phyloP scores from a whole-genome alignment of 1,140 invertebrate genomes.

The Drosophila repleta region DNA sequence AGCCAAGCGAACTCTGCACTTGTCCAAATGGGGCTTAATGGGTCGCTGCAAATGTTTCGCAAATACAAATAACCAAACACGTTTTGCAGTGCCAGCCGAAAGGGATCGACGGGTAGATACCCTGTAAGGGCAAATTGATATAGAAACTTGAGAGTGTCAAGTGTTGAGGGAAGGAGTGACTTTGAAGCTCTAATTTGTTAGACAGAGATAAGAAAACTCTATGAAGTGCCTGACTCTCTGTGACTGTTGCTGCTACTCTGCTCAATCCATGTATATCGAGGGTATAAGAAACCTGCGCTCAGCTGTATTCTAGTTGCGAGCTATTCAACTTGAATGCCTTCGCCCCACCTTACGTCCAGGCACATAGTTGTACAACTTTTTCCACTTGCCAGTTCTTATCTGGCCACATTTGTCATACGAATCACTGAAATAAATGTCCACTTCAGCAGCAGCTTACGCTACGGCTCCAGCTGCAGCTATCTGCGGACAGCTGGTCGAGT shows the following conservation, averaged over 20 bases:
- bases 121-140: not conserved
- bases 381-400: conserved; percentile 57
- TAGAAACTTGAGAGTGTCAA: no score
- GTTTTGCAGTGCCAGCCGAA: no score
- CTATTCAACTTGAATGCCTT: not conserved
- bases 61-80: conserved; percentile 10
- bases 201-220: no score
- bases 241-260: no score
- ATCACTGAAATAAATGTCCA: conserved; percentile 72
- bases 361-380: conserved; percentile 50
- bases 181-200: no score
- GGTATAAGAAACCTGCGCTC: no score
- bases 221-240: no score
- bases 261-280: no score
- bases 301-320: not conserved
- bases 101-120: not conserved
- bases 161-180: no score
- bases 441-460: conserved; percentile 46
- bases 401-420: conserved; percentile 70
- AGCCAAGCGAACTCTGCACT: conserved; percentile 37
- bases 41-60: not conserved
- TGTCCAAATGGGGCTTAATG: conserved; percentile 41
- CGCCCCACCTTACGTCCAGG: no score
- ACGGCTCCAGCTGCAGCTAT: not conserved
- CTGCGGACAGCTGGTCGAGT: not conserved